These are phyloP conservation scores for Hirtodrosophila histrioides DNA, from an alignment of 2,888 invertebrate species.

Conservation along the genomic window DNA sequence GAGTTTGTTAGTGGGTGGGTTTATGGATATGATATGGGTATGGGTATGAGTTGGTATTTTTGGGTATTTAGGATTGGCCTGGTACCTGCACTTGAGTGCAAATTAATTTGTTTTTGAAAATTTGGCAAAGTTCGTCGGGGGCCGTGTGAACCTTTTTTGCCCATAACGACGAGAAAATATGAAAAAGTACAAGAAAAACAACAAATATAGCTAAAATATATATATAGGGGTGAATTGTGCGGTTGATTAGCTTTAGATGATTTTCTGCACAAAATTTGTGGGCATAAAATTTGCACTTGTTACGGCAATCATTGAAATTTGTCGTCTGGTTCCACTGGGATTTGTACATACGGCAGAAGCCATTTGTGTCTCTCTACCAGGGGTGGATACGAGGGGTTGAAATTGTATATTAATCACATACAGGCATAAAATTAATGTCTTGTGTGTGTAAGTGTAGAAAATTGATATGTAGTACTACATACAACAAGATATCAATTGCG, in stretches of 20 bases:
- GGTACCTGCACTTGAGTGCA: constrained; percentile 60
- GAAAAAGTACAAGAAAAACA: constrained; percentile 18
- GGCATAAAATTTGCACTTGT: constrained; percentile 67
- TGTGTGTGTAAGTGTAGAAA: constrained; percentile 62
- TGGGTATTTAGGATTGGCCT: background rate
- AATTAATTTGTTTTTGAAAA: constrained; percentile 77
- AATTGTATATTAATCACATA: constrained; percentile 64
- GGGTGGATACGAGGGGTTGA: constrained; percentile 11
- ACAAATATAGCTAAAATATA: constrained; percentile 23
- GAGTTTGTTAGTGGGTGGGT: background rate
- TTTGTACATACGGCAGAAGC: constrained; percentile 22
- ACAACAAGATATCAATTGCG: constrained; percentile 61
- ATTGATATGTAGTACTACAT: constrained; percentile 63
- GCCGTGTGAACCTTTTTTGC: constrained; percentile 42
- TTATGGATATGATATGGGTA: background rate
- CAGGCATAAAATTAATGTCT: constrained; percentile 73
- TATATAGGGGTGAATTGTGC: background rate
- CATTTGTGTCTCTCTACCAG: background rate
- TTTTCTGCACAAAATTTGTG: constrained; percentile 25
- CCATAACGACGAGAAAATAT: constrained; percentile 62
- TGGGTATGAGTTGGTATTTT: background rate
- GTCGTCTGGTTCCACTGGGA: constrained; percentile 49
- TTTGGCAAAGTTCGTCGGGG: constrained; percentile 59
- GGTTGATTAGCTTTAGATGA: constrained; percentile 53
- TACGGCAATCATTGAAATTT: constrained; percentile 70